Conservation (phyloP, 2,888 invertebrate species). For the Prenolepis imparis region DNA sequence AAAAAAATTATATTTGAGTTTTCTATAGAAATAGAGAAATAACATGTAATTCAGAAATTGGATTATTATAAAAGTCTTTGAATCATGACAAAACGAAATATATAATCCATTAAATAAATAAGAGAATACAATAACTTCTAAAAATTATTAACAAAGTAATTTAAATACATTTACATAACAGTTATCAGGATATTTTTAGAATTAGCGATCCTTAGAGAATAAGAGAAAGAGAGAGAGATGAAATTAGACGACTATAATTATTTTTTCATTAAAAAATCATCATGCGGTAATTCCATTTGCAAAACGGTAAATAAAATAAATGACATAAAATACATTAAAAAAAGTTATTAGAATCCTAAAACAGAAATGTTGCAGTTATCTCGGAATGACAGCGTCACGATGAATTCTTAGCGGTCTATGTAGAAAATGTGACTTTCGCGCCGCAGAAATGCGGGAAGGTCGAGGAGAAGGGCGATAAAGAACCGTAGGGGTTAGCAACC, state of each 20-base stretch:
- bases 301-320: not conserved
- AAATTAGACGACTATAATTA: not conserved
- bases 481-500: conserved; percentile 65
- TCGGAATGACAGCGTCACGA: not conserved
- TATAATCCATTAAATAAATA: not conserved
- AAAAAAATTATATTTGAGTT: not conserved
- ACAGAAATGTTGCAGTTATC: not conserved
- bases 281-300: not conserved
- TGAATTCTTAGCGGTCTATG: conserved; percentile 33
- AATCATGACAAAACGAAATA: not conserved
- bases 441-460: not conserved
- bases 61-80: not conserved
- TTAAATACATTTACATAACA: not conserved
- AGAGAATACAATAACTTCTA: not conserved
- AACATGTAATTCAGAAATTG: not conserved
- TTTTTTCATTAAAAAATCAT: not conserved
- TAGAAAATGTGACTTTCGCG: conserved; percentile 29
- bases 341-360: not conserved
- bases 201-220: not conserved
- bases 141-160: not conserved
- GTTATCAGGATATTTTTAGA: not conserved
- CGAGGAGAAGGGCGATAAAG: conserved; percentile 33
- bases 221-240: not conserved
- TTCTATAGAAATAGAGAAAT: not conserved
- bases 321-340: not conserved